These are phyloP conservation scores for Pyxicephalus adspersus DNA, from an alignment of 2,113 vertebrate species.

Conservation along the genomic window DNA sequence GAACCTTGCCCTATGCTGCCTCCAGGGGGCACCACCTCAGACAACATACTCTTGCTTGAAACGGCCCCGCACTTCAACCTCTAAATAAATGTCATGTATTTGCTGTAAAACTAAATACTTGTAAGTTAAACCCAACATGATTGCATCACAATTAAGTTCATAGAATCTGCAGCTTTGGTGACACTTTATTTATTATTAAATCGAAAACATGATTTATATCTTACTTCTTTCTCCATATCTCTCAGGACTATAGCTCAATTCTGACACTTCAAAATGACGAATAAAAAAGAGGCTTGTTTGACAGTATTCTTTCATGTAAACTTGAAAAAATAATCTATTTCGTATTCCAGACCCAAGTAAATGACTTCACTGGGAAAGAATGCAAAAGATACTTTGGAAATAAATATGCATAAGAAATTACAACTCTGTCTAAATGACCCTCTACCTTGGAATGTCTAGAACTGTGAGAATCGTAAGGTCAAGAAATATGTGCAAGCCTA, in stretches of 20 bases:
- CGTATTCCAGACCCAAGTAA: slow-evolving; percentile 71
- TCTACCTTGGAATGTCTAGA: slow-evolving; percentile 82
- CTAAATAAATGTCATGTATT: no score
- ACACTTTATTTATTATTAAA: not conserved
- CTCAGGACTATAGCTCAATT: slow-evolving; percentile 57
- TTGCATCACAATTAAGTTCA: not conserved
- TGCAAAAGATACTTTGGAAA: slow-evolving; percentile 89
- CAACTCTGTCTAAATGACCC: slow-evolving; percentile 79
- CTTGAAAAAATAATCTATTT: slow-evolving; percentile 80
- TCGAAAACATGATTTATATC: not conserved
- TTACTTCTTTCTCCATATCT: slow-evolving; percentile 7
- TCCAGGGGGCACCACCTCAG: no score
- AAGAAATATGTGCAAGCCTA: slow-evolving; percentile 73
- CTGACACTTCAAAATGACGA: slow-evolving; percentile 68
- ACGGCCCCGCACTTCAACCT: no score
- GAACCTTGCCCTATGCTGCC: no score
- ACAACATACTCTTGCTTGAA: no score
- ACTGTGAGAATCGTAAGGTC: slow-evolving; percentile 82
- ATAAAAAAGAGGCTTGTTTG: slow-evolving; percentile 67
- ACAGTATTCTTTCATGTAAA: slow-evolving; percentile 72
- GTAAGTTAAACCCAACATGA: not conserved
- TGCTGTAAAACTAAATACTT: not conserved
- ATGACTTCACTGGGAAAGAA: slow-evolving; percentile 92
- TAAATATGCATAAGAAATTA: slow-evolving; percentile 85
- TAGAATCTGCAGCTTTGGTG: not conserved